Conservation (phyloP, 1,140 invertebrate species). For the Aethina tumida region DNA sequence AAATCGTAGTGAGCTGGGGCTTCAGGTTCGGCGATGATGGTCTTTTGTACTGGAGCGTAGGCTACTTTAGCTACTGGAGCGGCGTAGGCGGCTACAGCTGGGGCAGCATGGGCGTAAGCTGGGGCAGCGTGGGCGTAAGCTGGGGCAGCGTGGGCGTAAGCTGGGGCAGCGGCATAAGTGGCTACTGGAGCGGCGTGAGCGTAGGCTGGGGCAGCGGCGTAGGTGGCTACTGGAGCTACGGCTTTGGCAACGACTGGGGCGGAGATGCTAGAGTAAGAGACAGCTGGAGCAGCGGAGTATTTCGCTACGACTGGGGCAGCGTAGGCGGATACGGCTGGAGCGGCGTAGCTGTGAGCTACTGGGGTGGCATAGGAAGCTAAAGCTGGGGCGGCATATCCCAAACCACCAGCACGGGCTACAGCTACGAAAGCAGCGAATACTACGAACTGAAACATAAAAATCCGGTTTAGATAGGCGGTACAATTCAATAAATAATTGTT, state of each 20-base stretch:
- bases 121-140: neutral
- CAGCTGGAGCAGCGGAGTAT: too few relatives aligned
- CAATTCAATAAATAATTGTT: too few relatives aligned
- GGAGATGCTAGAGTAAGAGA: too few relatives aligned
- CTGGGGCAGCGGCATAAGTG: too few relatives aligned
- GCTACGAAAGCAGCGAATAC: too few relatives aligned
- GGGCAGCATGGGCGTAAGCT: neutral
- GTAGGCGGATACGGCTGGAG: slow-evolving; percentile 2
- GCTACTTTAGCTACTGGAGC: slow-evolving; percentile 7
- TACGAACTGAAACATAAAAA: too few relatives aligned
- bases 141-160: too few relatives aligned
- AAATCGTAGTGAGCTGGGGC: slow-evolving; percentile 22
- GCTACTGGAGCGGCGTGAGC: slow-evolving; percentile 9
- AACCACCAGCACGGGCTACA: too few relatives aligned
- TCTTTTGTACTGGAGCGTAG: slow-evolving; percentile 10
- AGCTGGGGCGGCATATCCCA: too few relatives aligned
- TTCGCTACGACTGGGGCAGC: neutral
- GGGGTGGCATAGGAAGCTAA: slow-evolving; percentile 23
- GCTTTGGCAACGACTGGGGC: slow-evolving; percentile 21
- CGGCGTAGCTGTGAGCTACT: slow-evolving; percentile 1
- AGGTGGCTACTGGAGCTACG: slow-evolving; percentile 10
- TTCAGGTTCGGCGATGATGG: slow-evolving; percentile 6
- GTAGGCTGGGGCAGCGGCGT: too few relatives aligned
- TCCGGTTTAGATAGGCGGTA: too few relatives aligned
- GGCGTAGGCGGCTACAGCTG: too few relatives aligned